Evolutionary conservation across 2,888 invertebrate species (phyloP).

Genomic region (Megamerina dolium): DNA sequence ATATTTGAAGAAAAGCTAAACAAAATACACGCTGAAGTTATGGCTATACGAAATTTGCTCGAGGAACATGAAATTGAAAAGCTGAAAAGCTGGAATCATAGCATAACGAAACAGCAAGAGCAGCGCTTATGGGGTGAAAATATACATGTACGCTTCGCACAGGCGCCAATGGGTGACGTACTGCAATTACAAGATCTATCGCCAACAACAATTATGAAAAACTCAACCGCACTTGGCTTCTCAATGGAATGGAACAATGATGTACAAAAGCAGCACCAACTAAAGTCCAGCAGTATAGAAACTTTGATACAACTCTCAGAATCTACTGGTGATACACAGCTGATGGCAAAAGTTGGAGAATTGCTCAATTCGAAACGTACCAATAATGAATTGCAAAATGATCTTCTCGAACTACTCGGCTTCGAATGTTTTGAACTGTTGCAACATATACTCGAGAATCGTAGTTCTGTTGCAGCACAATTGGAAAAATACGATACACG

Average conservation of each 20-base stretch:
- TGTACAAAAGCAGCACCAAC: background rate
- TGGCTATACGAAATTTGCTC: conserved; percentile 50
- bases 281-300: background rate
- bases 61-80: conserved; percentile 52
- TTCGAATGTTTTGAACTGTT: conserved; percentile 78
- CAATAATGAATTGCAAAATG: conserved; percentile 69
- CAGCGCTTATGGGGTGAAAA: conserved; percentile 34
- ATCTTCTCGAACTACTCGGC: conserved; percentile 79
- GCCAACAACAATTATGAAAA: conserved; percentile 27
- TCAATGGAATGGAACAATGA: conserved; percentile 31
- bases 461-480: conserved; percentile 52
- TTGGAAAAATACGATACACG: conserved; percentile 37
- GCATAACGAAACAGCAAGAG: conserved; percentile 10
- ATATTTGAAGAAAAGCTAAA: conserved; percentile 52
- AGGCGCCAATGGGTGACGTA: conserved; percentile 20
- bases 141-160: conserved; percentile 23
- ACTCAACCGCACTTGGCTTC: conserved; percentile 25
- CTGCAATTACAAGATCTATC: conserved; percentile 28
- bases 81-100: conserved; percentile 48
- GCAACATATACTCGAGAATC: conserved; percentile 59
- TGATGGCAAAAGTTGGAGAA: conserved; percentile 42
- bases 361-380: conserved; percentile 57
- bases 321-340: conserved; percentile 29
- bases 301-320: conserved; percentile 32
- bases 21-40: conserved; percentile 57